Evolutionary conservation across 2,888 invertebrate genomes (phyloP).

Genomic region (Plusia festucae): DNA sequence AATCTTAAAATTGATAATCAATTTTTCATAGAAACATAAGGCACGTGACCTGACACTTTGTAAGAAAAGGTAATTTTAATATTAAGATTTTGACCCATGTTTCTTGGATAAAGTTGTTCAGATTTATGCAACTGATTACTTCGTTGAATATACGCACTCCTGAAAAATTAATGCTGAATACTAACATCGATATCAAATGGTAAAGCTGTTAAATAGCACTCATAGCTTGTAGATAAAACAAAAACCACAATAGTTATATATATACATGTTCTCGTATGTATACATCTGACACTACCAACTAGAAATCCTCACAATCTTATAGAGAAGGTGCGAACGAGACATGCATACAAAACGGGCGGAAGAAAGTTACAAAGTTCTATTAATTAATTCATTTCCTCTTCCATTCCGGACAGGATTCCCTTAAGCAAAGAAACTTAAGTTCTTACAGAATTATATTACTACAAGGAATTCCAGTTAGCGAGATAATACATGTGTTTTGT

Average conservation of each 20-base stretch:
- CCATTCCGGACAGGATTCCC: constrained; percentile 20
- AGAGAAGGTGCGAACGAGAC: constrained; percentile 29
- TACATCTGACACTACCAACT: not conserved
- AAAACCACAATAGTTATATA: not conserved
- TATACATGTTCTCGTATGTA: no score
- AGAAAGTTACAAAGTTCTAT: constrained; percentile 40
- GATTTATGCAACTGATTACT: no score
- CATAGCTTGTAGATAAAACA: not conserved
- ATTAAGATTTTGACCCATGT: no score
- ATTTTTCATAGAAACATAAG: no score
- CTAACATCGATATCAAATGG: no score
- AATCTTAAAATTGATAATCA: no score
- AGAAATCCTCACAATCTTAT: constrained; percentile 6
- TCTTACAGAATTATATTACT: constrained; percentile 30
- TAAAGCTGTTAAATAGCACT: no score
- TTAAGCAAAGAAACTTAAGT: constrained; percentile 13
- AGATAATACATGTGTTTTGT: constrained; percentile 24
- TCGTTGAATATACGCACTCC: no score
- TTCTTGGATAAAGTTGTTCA: no score
- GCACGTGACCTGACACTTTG: no score
- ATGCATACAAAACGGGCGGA: constrained; percentile 31
- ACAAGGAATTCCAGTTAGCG: constrained; percentile 17
- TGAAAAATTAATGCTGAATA: no score
- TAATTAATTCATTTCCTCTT: constrained; percentile 43
- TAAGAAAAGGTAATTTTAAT: no score